Evolutionary conservation across 1,140 invertebrate genomes (phyloP).

Genomic region (Wiebesia pumilae): DNA sequence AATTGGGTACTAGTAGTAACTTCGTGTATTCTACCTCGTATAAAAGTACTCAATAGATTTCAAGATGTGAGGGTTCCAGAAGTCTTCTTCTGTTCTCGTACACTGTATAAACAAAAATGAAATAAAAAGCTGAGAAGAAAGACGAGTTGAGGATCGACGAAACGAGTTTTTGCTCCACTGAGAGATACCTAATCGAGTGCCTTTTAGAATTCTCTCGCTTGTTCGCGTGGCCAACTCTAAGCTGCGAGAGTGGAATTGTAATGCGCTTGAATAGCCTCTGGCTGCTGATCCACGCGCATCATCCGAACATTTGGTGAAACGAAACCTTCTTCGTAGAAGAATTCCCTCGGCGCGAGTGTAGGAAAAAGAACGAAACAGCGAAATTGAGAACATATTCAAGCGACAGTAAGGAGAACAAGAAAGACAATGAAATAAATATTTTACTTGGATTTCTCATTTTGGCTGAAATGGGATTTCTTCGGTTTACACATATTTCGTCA

Average conservation of each 20-base stretch:
- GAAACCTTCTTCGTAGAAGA: neutral
- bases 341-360: neutral
- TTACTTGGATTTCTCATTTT: neutral
- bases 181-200: conserved; percentile 15
- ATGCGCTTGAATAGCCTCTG: neutral
- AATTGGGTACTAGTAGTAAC: no score
- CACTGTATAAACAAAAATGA: neutral
- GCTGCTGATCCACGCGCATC: neutral
- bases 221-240: neutral
- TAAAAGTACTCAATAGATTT: neutral
- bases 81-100: neutral
- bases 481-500: no score
- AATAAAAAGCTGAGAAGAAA: neutral
- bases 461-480: no score
- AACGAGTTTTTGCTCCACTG: neutral
- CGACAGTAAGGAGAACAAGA: neutral
- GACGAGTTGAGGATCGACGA: neutral
- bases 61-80: no score
- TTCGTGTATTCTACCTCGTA: neutral
- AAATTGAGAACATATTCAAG: neutral
- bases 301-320: neutral
- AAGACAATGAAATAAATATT: neutral
- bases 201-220: conserved; percentile 22
- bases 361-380: neutral
- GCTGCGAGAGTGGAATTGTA: conserved; percentile 38